Conservation (phyloP, 2,888 invertebrate species). For the Syrphus vitripennis region DNA sequence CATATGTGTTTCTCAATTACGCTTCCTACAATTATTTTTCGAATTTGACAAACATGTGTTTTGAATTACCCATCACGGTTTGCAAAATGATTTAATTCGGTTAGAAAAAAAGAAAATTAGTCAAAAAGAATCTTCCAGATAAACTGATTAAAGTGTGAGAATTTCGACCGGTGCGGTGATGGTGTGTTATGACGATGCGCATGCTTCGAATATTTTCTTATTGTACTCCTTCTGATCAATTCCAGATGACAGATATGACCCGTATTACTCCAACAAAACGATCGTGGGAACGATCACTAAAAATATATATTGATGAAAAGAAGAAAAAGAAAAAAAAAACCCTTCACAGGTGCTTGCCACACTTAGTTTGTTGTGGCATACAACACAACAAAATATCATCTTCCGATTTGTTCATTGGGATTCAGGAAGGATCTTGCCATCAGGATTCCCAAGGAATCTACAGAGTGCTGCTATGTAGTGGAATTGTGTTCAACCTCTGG, state of each 20-base stretch:
- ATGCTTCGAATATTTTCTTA: constrained; percentile 17
- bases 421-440: constrained; percentile 42
- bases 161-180: constrained; percentile 29
- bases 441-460: constrained; percentile 1
- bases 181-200: neutral
- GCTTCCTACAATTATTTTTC: neutral
- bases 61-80: constrained; percentile 24
- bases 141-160: constrained; percentile 35
- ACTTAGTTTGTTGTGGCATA: constrained; percentile 58
- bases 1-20: neutral
- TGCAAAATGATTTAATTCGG: neutral
- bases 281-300: constrained; percentile 46
- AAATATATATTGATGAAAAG: neutral
- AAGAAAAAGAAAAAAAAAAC: constrained; percentile 18
- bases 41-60: constrained; percentile 24
- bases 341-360: constrained; percentile 59
- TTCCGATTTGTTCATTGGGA: constrained; percentile 19
- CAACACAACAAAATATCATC: constrained; percentile 20
- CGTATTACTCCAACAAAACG: neutral
- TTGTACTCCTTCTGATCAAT: constrained; percentile 6
- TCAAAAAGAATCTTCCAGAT: neutral
- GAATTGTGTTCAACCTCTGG: neutral
- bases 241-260: constrained; percentile 50
- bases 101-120: neutral
- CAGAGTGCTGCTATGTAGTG: neutral